phyloP scores from a whole-genome alignment of 1,140 invertebrate species.

The Papilio polytes region DNA sequence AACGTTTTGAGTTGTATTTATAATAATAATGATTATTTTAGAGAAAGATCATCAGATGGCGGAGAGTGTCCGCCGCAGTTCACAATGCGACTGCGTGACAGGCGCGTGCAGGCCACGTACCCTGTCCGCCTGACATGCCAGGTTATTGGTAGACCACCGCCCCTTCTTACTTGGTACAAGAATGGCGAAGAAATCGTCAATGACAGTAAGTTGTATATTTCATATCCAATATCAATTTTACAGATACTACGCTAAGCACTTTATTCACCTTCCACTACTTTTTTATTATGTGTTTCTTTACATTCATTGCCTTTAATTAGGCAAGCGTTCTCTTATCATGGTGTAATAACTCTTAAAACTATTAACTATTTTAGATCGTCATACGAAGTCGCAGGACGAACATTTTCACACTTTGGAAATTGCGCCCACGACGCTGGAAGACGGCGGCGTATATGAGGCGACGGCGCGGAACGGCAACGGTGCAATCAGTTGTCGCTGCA shows the following conservation, averaged over 20 bases:
- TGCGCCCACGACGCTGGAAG: conserved; percentile 88
- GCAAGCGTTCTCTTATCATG: background rate
- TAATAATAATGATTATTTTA: conserved; percentile 45
- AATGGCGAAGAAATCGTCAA: conserved; percentile 85
- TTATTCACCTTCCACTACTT: background rate
- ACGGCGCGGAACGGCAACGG: conserved; percentile 93
- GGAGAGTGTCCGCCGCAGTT: conserved; percentile 90
- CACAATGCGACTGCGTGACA: conserved; percentile 93
- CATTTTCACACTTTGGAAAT: conserved; percentile 95
- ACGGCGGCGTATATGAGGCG: conserved; percentile 93
- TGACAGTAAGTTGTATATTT: conserved; percentile 59
- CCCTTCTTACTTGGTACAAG: conserved; percentile 91
- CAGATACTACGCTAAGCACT: background rate
- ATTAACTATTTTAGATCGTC: conserved; percentile 75
- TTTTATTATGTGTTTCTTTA: background rate
- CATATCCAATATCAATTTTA: conserved; percentile 28
- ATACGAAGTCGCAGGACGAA: conserved; percentile 87
- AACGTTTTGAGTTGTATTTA: conserved; percentile 2
- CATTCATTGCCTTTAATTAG: background rate
- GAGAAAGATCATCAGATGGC: conserved; percentile 68
- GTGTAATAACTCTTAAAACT: background rate
- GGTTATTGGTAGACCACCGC: conserved; percentile 90
- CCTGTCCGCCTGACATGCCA: conserved; percentile 95
- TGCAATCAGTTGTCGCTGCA: conserved; percentile 91
- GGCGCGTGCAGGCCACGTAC: conserved; percentile 92